Conservation (phyloP, 2,888 invertebrate genomes). For the Ypsolopha sequella region DNA sequence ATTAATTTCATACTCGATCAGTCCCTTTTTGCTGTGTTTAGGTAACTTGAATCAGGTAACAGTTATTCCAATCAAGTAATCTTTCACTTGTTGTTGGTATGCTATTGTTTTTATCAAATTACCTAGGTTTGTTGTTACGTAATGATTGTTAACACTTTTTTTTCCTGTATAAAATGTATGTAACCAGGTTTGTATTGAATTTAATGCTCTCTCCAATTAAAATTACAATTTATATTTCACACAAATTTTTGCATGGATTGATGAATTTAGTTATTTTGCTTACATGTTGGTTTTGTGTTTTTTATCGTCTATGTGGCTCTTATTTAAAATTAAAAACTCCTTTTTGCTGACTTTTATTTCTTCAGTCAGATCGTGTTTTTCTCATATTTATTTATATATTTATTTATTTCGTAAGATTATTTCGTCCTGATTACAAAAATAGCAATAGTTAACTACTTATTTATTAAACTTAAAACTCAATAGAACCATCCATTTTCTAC, state of each 20-base stretch:
- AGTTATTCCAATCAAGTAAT: background rate
- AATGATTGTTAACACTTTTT: slow-evolving; percentile 1
- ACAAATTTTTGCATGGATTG: slow-evolving; percentile 9
- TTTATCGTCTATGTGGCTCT: too few relatives aligned
- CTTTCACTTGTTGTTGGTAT: background rate
- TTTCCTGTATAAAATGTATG: background rate
- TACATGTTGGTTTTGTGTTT: too few relatives aligned
- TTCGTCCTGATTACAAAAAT: too few relatives aligned
- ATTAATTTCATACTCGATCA: too few relatives aligned
- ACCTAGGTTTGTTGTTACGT: slow-evolving; percentile 1
- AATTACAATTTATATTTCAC: slow-evolving; percentile 5
- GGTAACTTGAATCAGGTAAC: background rate
- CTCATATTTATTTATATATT: too few relatives aligned
- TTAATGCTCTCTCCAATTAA: slow-evolving; percentile 4
- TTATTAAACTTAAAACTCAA: too few relatives aligned
- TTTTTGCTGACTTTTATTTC: too few relatives aligned
- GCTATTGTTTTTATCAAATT: slow-evolving; percentile 1
- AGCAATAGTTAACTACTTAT: too few relatives aligned
- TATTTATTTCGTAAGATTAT: too few relatives aligned
- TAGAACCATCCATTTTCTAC: too few relatives aligned
- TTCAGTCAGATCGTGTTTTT: too few relatives aligned
- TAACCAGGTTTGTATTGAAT: background rate
- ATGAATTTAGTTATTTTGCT: slow-evolving; percentile 3
- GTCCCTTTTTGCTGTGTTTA: background rate
- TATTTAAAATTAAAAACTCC: too few relatives aligned